Conservation (phyloP, 2,797 vertebrate genomes). For the Morus bassanus region DNA sequence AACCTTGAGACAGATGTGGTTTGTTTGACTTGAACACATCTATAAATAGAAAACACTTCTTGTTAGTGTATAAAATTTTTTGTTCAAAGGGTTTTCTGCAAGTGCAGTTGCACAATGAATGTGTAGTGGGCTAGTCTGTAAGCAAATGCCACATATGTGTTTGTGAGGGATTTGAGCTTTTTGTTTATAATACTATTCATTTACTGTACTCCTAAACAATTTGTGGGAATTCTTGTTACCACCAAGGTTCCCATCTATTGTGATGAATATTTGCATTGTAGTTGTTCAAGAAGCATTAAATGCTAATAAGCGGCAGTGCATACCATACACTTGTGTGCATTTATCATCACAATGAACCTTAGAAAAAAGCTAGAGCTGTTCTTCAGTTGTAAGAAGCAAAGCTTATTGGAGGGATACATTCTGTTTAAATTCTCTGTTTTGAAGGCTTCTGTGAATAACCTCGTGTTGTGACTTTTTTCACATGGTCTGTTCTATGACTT, state of each 20-base stretch:
- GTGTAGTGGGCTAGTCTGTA: neutral
- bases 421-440: neutral
- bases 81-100: neutral
- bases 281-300: slow-evolving; percentile 65
- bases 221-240: slow-evolving; percentile 63
- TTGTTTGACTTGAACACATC: neutral
- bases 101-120: neutral
- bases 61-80: neutral
- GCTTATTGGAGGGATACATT: neutral
- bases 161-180: neutral
- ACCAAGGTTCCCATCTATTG: slow-evolving; percentile 52
- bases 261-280: slow-evolving; percentile 61
- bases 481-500: neutral
- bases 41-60: neutral
- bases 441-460: neutral
- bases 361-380: slow-evolving; percentile 12
- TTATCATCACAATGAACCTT: slow-evolving; percentile 46
- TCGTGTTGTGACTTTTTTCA: neutral
- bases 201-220: slow-evolving; percentile 61
- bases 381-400: slow-evolving; percentile 4
- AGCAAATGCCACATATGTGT: neutral
- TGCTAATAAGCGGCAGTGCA: slow-evolving; percentile 29
- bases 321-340: slow-evolving; percentile 26
- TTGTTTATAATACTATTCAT: slow-evolving; percentile 41
- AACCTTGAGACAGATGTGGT: neutral